These are phyloP conservation scores for Drosophila pruinosa DNA, from an alignment of 1,140 invertebrate species.

Conservation along the genomic window DNA sequence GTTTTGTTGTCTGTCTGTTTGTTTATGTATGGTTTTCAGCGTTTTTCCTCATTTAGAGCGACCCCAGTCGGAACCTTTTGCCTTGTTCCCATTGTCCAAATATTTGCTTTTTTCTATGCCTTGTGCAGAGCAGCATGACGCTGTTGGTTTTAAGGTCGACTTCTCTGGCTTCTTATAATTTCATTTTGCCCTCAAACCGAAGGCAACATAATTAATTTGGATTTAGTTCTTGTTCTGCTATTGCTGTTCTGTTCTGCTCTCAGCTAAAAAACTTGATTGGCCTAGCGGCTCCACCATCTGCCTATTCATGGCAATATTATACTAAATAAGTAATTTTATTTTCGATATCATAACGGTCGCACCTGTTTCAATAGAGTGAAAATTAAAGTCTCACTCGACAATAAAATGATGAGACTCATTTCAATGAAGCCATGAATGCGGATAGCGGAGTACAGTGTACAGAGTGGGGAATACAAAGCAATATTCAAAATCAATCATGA, in stretches of 20 bases:
- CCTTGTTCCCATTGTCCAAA: slow-evolving; percentile 72
- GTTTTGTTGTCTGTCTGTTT: slow-evolving; percentile 48
- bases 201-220: slow-evolving; percentile 71
- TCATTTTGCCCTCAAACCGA: slow-evolving; percentile 52
- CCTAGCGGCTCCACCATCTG: slow-evolving; percentile 17
- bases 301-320: slow-evolving; percentile 48
- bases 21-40: slow-evolving; percentile 51
- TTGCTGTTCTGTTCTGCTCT: not conserved
- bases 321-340: slow-evolving; percentile 74
- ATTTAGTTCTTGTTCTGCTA: slow-evolving; percentile 54
- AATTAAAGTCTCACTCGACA: slow-evolving; percentile 32
- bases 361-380: slow-evolving; percentile 37
- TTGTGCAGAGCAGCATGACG: slow-evolving; percentile 60
- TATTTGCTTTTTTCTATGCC: slow-evolving; percentile 65
- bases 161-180: slow-evolving; percentile 70
- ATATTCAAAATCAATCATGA: slow-evolving; percentile 30
- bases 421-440: slow-evolving; percentile 2
- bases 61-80: slow-evolving; percentile 47
- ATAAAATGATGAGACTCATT: slow-evolving; percentile 7
- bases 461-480: slow-evolving; percentile 14
- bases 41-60: slow-evolving; percentile 53
- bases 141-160: slow-evolving; percentile 58
- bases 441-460: not conserved
- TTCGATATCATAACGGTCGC: slow-evolving; percentile 72
- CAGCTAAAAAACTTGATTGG: slow-evolving; percentile 21